Base-by-base conservation (phyloP, 2,888 invertebrate genomes). In the Nymphalis polychloros region DNA sequence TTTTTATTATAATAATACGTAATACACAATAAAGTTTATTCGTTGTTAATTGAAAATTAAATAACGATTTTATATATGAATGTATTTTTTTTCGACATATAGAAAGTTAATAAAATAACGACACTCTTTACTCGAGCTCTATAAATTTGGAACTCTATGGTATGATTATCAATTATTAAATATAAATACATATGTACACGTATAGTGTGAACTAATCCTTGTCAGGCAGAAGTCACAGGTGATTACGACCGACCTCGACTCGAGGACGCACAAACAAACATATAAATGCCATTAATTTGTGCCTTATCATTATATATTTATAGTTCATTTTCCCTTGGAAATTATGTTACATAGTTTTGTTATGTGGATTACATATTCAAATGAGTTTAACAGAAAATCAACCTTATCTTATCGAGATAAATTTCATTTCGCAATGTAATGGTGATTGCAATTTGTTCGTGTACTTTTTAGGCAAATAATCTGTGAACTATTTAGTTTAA, bases 201-300 rank as follows among this genome's bases (percentile, higher is more conserved):
- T 13, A 13, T 41, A 41, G 64, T 76, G 64, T 76, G 64, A 63
- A 57, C 61, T 27, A 16, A 64, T 19, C 73, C 70, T 74, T 72
- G 73, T 63, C 67, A 72, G 69, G 76, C 76, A 78, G 78, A 79
- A 76, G 79, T 76, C 73, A 75, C 78, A 75, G 74, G 73, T 78
- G 75, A 77, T 79, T 78, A 79, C 70, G 64, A 70, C n/a, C 75
- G 77, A 72, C 82, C 82, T 83, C 80, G 76, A 35, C 48, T 8
- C 77, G 78, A 82, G 81, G 81, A 73, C 79, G 72, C 41, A 66
- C 52, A 67, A 63, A 68, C 68, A 63, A 63, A 66, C 62, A 64
- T 73, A 53, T 49, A 72, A n/a, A 31, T 73, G 69, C 66, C 63
- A 61, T 57, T 63, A 52, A 61, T 55, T 27, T 64, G 61, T 64